These are phyloP conservation scores for Lacerta agilis DNA, from an alignment of 2,797 vertebrate genomes.

Conservation along the genomic window DNA sequence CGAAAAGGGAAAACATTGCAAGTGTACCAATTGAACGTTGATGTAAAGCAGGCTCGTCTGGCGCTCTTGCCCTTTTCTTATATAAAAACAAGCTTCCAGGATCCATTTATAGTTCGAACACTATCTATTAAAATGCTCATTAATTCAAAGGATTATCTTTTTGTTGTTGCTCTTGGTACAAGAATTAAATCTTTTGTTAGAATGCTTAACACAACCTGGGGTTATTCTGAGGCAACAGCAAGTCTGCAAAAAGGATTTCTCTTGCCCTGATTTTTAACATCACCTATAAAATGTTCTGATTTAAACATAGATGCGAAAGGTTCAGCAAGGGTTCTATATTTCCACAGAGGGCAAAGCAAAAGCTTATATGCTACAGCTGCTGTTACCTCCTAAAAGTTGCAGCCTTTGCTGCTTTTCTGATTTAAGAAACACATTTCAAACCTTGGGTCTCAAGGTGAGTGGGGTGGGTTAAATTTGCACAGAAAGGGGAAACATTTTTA, in stretches of 20 bases:
- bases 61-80: neutral
- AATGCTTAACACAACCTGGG: slow-evolving; percentile 15
- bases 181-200: slow-evolving; percentile 4
- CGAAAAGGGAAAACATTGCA: neutral
- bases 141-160: slow-evolving; percentile 25
- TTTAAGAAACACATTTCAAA: neutral
- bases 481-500: neutral
- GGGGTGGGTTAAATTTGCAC: neutral
- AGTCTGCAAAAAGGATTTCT: slow-evolving; percentile 42
- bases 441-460: neutral
- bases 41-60: slow-evolving; percentile 5
- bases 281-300: slow-evolving; percentile 8
- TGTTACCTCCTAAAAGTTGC: neutral
- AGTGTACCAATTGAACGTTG: neutral
- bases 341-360: neutral
- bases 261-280: slow-evolving; percentile 1
- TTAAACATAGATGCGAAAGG: slow-evolving; percentile 21
- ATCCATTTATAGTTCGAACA: slow-evolving; percentile 2
- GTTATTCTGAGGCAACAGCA: slow-evolving; percentile 24
- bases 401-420: neutral
- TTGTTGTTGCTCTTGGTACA: slow-evolving; percentile 7
- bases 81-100: slow-evolving; percentile 7
- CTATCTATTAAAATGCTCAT: neutral
- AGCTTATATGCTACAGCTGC: slow-evolving; percentile 16
- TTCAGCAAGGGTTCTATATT: slow-evolving; percentile 21